These are phyloP conservation scores for Lymantria monacha DNA, from an alignment of 2,888 invertebrate genomes.

Conservation along the genomic window DNA sequence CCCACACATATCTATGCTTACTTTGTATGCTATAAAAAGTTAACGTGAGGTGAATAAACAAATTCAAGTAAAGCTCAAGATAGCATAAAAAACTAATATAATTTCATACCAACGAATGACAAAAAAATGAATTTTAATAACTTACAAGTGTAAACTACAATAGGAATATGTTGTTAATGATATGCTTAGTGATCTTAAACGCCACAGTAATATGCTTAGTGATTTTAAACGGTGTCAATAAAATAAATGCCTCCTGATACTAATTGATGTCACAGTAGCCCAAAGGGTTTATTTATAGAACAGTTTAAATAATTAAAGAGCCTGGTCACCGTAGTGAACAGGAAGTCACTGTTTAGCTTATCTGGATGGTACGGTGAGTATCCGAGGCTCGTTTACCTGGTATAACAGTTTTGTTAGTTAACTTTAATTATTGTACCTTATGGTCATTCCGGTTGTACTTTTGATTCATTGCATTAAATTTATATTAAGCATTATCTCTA, in stretches of 20 bases:
- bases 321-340: constrained; percentile 49
- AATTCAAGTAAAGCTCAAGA: constrained; percentile 11
- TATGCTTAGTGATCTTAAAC: too few relatives aligned
- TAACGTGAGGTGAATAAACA: constrained; percentile 21
- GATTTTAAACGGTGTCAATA: too few relatives aligned
- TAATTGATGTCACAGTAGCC: too few relatives aligned
- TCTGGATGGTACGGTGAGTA: constrained; percentile 57
- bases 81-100: constrained; percentile 1
- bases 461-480: not conserved
- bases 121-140: too few relatives aligned
- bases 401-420: constrained; percentile 42
- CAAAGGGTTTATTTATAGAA: too few relatives aligned
- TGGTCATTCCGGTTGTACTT: constrained; percentile 16
- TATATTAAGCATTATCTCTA: not conserved
- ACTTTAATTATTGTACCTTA: constrained; percentile 17
- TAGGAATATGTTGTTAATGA: too few relatives aligned
- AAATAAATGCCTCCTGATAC: too few relatives aligned
- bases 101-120: constrained; percentile 1
- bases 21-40: constrained; percentile 15
- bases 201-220: too few relatives aligned
- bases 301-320: constrained; percentile 15
- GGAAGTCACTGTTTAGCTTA: constrained; percentile 76
- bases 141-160: too few relatives aligned
- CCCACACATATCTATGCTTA: constrained; percentile 8
- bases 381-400: constrained; percentile 54